Conservation (phyloP, 2,888 invertebrate genomes). For the Crepidodera aurea region DNA sequence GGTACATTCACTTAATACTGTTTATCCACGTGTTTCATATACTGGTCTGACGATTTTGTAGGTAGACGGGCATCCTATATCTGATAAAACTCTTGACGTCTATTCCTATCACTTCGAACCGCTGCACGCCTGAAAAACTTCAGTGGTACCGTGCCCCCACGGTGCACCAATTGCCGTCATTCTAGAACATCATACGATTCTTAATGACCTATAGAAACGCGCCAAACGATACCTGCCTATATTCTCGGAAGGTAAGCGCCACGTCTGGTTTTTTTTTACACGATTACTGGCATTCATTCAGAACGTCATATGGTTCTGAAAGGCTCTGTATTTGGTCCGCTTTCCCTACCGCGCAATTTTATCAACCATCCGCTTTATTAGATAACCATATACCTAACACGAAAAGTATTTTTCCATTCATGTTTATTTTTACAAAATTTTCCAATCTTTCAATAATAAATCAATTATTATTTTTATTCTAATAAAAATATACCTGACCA, state of each 20-base stretch:
- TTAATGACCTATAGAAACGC: constrained; percentile 2
- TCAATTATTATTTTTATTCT: no score
- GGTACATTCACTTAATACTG: constrained; percentile 13
- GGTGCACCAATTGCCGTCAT: constrained; percentile 10
- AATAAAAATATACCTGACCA: no score
- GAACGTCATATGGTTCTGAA: neutral
- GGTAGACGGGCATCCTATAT: constrained; percentile 6
- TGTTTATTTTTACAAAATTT: no score
- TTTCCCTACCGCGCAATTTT: no score
- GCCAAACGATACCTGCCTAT: constrained; percentile 11
- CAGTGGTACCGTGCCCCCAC: constrained; percentile 19
- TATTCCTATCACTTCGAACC: constrained; percentile 5
- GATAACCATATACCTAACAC: no score
- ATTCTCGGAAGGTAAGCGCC: constrained; percentile 15
- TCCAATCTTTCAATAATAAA: no score
- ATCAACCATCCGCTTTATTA: no score
- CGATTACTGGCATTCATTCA: constrained; percentile 2
- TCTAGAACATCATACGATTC: constrained; percentile 6
- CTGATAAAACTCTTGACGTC: constrained; percentile 1
- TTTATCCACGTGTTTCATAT: constrained; percentile 10
- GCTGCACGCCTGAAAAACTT: constrained; percentile 1
- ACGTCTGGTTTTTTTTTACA: constrained; percentile 3
- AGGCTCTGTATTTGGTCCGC: neutral
- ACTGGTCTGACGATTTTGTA: constrained; percentile 9
- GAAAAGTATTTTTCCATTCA: no score